Conservation (phyloP, 2,888 invertebrate genomes). For the Byasa hedistus region DNA sequence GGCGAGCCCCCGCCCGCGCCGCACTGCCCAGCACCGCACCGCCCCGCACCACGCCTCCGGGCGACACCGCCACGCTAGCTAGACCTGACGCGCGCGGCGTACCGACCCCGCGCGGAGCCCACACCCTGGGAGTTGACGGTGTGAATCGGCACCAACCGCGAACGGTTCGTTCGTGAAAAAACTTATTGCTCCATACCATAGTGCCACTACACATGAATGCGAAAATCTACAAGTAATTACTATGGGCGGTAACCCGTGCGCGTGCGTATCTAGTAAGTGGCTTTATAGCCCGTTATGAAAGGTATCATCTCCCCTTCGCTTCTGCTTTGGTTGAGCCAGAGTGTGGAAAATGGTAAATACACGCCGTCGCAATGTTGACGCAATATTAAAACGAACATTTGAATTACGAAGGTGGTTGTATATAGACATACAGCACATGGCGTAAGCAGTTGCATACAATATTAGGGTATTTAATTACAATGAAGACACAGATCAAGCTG, state of each 20-base stretch:
- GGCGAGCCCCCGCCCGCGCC: constrained; percentile 41
- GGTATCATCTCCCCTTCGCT: background rate
- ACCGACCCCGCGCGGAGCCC: background rate
- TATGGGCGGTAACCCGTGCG: background rate
- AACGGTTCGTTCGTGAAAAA: background rate
- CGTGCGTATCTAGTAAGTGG: background rate
- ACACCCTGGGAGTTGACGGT: no score
- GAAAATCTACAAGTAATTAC: background rate
- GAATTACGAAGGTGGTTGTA: background rate
- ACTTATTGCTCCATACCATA: background rate
- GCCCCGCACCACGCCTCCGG: constrained; percentile 20
- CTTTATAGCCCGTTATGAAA: background rate
- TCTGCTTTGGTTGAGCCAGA: no score
- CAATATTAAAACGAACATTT: background rate
- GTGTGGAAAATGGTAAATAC: background rate
- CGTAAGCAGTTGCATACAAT: no score
- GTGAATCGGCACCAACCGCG: background rate
- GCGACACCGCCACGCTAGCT: constrained; percentile 27
- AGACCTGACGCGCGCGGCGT: background rate
- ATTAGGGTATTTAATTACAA: no score
- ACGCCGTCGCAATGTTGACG: background rate
- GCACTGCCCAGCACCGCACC: constrained; percentile 35
- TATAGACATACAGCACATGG: no score
- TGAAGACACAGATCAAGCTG: no score
- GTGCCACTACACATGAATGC: background rate